Percentiles rank a stretch among this genome's conserved stretches.
phyloP scores from a whole-genome alignment of 2,113 vertebrate genomes.

The Myotis davidii region DNA sequence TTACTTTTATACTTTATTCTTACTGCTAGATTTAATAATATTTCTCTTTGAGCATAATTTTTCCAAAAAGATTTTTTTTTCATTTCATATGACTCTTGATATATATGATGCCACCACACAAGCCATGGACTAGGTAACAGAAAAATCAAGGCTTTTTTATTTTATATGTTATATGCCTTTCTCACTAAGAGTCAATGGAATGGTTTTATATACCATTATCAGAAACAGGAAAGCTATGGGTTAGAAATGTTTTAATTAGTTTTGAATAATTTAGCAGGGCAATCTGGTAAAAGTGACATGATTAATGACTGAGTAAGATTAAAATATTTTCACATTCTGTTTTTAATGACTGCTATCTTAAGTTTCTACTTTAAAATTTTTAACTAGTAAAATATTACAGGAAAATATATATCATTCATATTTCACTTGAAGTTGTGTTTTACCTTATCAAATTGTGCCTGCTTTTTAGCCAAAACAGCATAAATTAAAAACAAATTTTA shows the following conservation, averaged over 20 bases:
- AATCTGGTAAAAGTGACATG: conserved; percentile 77
- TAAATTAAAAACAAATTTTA: conserved; percentile 81
- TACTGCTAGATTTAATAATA: conserved; percentile 26
- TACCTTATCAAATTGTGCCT: conserved; percentile 78
- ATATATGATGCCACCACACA: neutral
- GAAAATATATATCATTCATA: conserved; percentile 80
- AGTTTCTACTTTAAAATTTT: conserved; percentile 82
- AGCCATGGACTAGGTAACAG: conserved; percentile 40
- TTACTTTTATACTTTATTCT: conserved; percentile 41
- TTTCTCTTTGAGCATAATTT: conserved; percentile 23
- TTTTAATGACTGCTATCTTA: conserved; percentile 84
- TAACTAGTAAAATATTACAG: conserved; percentile 81
- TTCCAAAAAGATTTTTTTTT: conserved; percentile 12
- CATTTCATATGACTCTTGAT: conserved; percentile 43
- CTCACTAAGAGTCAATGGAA: conserved; percentile 16
- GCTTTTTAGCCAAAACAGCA: conserved; percentile 72
- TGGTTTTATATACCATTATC: conserved; percentile 46
- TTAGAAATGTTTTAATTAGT: conserved; percentile 62
- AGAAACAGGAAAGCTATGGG: conserved; percentile 67
- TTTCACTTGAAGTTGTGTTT: conserved; percentile 74
- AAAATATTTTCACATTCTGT: conserved; percentile 83
- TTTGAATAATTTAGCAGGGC: conserved; percentile 65
- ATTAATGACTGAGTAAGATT: conserved; percentile 81
- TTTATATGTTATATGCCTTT: conserved; percentile 68
- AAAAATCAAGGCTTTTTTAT: conserved; percentile 6